Base-by-base conservation (phyloP, 1,140 invertebrate species). In the Drosophila ficusphila region DNA sequence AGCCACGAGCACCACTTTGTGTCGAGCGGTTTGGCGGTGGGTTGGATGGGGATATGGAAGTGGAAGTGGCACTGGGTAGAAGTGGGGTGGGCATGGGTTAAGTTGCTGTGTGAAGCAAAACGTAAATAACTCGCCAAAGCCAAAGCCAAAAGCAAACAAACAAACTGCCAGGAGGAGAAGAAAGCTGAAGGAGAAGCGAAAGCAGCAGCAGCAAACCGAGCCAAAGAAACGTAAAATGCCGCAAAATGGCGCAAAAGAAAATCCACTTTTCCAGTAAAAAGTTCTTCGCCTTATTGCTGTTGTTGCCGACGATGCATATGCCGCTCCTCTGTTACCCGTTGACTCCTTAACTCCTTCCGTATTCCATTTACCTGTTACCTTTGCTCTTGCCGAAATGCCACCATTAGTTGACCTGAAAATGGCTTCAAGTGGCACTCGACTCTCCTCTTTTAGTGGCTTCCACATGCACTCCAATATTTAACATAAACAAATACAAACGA, bases 361-460 rank as follows among this genome's bases (percentile, higher is more conserved):
- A 14, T 31, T 6, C 52, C 52, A 9, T 16, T 48, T 46, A 42
- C 33, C 56, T 48, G 51, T 42, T 60, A 54, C 69, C 75, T 69
- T 75, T 67, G 39, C 69, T 27, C 21, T 71, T 70, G 39, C 61
- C 76, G 12, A 86, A 85, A 86, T 58, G 51, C 76, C 68, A 67
- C 82, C 76, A 86, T 86, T 86, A 81, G 82, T 34, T 81, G 81
- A 86, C 81, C 81, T 79, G 81, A 58, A 85, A 85, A 72, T 38
- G 49, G 39, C 46, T 64, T 76, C 12, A 73, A 82, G 78, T 64
- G 67, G 60, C 52, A 56, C 51, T 57, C 8, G 7, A 47, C 73
- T 51, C 38, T 62, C 31, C 51, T 3, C 23, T n/a, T 21, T 31
- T 52, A 70, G 58, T 75, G 70, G 75, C 70, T 83, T 65, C 57